Base-by-base conservation (phyloP, 2,797 vertebrate genomes). In the Melopsittacus undulatus region DNA sequence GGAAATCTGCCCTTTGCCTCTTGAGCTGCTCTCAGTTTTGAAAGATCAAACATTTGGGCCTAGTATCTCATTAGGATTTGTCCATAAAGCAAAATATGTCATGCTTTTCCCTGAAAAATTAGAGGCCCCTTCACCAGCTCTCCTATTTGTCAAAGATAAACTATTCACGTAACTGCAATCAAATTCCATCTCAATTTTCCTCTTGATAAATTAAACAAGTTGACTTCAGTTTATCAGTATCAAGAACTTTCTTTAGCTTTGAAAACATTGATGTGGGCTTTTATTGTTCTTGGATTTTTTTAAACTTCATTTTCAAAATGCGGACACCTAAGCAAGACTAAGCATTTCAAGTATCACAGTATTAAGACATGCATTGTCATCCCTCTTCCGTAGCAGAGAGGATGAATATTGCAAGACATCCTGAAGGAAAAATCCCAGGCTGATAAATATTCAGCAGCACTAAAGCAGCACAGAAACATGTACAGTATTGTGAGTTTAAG, bases 201-300 rank as follows among this genome's bases (percentile, higher is more conserved):
- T 36, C 40, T 29, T 81, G 66, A 83, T 61, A 81, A 67, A 83
- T 83, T 74, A 63, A 93, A 77, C n/a, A 34, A 52, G 64, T 56
- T 23, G 4, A 43, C 27, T 92, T 79, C 15, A 19, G 29, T 67
- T 87, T 69, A 73, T 49, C 22, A 7, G 32, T 4, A 73, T 22
- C 51, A 93, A 72, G 54, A 80, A 48, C 22, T 38, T 57, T 21
- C 38, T 68, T n/a, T 23, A 63, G 27, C 29, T 77, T 74, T 80
- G 46, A 52, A 54, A 87, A 46, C 1, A 1, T 14, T 10, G 4
- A 1, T 1, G 16, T 19, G 9, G 21, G 10, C 29, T 23, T 62
- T 27, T 11, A 46, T 26, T n/a, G 10, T 43, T 73, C 34, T 61
- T 74, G 24, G n/a, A 20, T 29, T 59, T 87, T 74, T 66, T 16